Evolutionary conservation across 2,113 vertebrate species (phyloP).

Genomic region (Ranitomeya variabilis): DNA sequence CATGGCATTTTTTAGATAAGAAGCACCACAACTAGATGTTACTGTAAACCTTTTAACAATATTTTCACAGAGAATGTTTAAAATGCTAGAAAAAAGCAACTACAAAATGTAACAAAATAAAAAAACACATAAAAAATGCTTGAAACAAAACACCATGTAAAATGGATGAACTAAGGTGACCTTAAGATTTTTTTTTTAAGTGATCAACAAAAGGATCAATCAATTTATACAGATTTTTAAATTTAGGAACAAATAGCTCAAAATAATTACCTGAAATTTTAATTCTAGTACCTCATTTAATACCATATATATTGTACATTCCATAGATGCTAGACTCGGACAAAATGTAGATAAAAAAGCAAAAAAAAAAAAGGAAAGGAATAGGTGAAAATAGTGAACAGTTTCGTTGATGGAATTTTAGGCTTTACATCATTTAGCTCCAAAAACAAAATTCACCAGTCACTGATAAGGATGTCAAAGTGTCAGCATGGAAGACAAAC

Average conservation of each 20-base stretch:
- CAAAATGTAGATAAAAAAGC: background rate
- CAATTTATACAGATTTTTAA: background rate
- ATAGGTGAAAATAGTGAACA: background rate
- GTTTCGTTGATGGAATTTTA: background rate
- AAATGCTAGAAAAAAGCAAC: no score
- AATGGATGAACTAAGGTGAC: no score
- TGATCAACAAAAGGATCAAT: no score
- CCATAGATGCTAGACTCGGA: background rate
- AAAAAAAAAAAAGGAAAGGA: background rate
- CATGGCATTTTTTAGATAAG: no score
- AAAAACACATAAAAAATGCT: no score
- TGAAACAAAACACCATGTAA: no score
- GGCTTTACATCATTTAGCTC: slow-evolving; percentile 10
- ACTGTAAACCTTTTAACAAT: background rate
- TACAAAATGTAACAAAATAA: no score
- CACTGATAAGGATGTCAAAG: slow-evolving; percentile 29
- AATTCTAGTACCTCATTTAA: background rate
- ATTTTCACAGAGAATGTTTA: background rate
- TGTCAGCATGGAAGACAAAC: background rate
- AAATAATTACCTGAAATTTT: background rate
- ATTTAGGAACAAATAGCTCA: background rate
- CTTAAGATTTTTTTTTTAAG: no score
- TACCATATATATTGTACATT: background rate
- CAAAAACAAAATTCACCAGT: background rate
- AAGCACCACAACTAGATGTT: no score